Evolutionary conservation across 2,888 invertebrate genomes (phyloP).

Genomic region (Hecatera dysodea): DNA sequence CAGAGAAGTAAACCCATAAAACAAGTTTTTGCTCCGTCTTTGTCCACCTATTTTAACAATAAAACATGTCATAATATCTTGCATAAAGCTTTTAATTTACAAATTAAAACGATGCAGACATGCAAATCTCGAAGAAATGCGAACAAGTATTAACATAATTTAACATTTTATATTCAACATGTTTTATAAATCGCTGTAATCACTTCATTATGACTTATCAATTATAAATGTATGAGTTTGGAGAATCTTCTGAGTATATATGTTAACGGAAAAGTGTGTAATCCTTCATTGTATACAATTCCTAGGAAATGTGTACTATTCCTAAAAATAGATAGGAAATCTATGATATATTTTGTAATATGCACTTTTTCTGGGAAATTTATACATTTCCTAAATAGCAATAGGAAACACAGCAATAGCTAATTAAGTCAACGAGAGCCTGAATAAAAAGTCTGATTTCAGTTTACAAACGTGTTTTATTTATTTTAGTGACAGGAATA

Average conservation of each 20-base stretch:
- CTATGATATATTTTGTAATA: too few species aligned
- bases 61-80: constrained; percentile 19
- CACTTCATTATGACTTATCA: constrained; percentile 36
- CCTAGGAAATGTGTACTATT: too few species aligned
- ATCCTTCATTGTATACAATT: too few species aligned
- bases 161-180: constrained; percentile 27
- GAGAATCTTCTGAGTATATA: background rate
- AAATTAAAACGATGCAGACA: constrained; percentile 33
- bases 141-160: constrained; percentile 43
- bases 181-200: constrained; percentile 34
- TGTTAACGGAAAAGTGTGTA: too few species aligned
- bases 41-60: background rate
- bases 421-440: too few species aligned
- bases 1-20: background rate
- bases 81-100: constrained; percentile 36
- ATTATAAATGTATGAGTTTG: constrained; percentile 27
- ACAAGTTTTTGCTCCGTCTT: background rate
- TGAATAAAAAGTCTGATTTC: too few species aligned
- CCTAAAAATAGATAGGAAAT: too few species aligned
- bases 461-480: too few species aligned
- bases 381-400: too few species aligned
- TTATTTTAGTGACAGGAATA: too few species aligned
- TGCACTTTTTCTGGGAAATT: too few species aligned
- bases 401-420: too few species aligned
- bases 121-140: constrained; percentile 37